A percentile compares a stretch with the other conserved stretches of the same genome.
Conservation (phyloP, 2,888 invertebrate species). For the Eutolmus rufibarbis region DNA sequence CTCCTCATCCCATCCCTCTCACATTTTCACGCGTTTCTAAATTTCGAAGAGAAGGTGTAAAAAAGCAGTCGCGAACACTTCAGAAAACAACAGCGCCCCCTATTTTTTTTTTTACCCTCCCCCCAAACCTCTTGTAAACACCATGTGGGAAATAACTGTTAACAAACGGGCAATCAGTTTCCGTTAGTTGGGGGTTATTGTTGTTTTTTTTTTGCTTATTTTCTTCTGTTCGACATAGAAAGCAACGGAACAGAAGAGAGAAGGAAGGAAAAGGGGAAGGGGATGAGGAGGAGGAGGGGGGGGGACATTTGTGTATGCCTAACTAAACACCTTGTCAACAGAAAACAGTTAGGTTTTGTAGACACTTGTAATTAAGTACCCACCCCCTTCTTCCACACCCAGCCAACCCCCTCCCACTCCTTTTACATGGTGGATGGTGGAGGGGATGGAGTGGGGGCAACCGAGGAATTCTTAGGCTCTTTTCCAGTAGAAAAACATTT, state of each 20-base stretch:
- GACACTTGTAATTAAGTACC: neutral
- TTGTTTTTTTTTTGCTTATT: neutral
- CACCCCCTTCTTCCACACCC: neutral
- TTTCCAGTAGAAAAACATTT: neutral
- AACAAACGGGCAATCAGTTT: neutral
- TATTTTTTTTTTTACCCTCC: neutral
- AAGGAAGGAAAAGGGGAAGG: neutral
- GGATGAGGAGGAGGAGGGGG: neutral
- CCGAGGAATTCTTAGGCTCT: neutral
- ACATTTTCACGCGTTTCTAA: slow-evolving; percentile 7
- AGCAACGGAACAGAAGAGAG: neutral
- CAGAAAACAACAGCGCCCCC: neutral
- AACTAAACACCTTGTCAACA: neutral
- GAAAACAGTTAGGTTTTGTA: neutral
- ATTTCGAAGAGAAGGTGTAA: neutral
- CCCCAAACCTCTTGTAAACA: neutral
- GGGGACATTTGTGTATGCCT: neutral
- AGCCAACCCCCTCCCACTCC: too few relatives aligned
- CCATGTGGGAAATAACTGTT: neutral
- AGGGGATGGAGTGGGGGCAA: neutral
- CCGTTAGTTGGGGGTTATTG: neutral
- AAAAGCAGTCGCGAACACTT: neutral
- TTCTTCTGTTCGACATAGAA: neutral
- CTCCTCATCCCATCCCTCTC: neutral
- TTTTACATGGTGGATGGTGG: too few relatives aligned